Conservation (phyloP, 2,888 invertebrate genomes). For the Caenorhabditis sinica region DNA sequence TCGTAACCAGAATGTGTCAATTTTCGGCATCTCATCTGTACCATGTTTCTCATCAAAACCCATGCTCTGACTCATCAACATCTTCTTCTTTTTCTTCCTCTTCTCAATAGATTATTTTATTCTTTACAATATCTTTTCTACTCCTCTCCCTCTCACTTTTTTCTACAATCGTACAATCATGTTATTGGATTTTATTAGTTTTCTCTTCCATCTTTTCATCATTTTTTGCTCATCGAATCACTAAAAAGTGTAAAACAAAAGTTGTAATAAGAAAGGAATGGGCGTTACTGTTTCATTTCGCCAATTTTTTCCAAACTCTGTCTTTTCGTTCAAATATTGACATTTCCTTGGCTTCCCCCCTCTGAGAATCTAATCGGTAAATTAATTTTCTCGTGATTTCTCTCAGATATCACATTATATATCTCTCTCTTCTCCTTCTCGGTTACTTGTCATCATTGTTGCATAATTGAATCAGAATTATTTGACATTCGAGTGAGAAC, state of each 20-base stretch:
- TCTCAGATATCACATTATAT: constrained; percentile 15
- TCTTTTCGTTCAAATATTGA: constrained; percentile 49
- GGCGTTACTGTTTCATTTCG: constrained; percentile 23
- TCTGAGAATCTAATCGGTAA: constrained; percentile 24
- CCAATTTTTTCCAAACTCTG: constrained; percentile 27
- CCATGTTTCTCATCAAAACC: not conserved
- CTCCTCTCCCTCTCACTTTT: not conserved
- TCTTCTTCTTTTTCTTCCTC: constrained; percentile 10
- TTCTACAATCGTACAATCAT: constrained; percentile 39
- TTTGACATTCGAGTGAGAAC: not conserved
- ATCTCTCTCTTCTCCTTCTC: not conserved
- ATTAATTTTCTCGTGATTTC: constrained; percentile 22
- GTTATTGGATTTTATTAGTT: constrained; percentile 59
- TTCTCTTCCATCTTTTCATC: constrained; percentile 3
- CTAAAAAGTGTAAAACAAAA: constrained; percentile 9
- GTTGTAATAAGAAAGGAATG: constrained; percentile 10
- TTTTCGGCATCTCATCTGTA: not conserved
- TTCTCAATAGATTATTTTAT: constrained; percentile 36
- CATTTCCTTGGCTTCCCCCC: not conserved
- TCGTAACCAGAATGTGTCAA: no score
- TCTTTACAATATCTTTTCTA: constrained; percentile 44
- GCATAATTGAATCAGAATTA: constrained; percentile 8
- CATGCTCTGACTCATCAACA: constrained; percentile 35
- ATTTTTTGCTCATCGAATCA: constrained; percentile 26
- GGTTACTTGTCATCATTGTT: not conserved